phyloP scores from a whole-genome alignment of 2,113 vertebrate genomes.

The Toxotes jaculatrix region DNA sequence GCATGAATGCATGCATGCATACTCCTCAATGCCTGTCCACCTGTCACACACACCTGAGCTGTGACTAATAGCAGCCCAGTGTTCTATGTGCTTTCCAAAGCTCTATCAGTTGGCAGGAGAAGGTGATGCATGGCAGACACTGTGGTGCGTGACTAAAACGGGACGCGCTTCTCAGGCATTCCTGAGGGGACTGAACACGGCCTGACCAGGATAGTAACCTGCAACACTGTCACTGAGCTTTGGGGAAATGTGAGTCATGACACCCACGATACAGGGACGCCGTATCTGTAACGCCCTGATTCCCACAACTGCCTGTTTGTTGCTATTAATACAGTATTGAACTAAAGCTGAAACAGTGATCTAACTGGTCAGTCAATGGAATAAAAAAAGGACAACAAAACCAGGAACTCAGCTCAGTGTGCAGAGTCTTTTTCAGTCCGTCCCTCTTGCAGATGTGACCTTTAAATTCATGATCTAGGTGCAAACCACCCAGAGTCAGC shows the following conservation, averaged over 20 bases:
- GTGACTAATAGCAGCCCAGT: slow-evolving; percentile 34
- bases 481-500: too few relatives aligned
- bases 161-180: slow-evolving; percentile 58
- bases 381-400: too few relatives aligned
- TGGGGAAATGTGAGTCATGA: slow-evolving; percentile 41
- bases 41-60: slow-evolving; percentile 50
- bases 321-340: not conserved
- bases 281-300: slow-evolving; percentile 8
- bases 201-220: slow-evolving; percentile 58
- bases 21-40: not conserved
- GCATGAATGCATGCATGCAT: not conserved
- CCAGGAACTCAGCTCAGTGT: too few relatives aligned
- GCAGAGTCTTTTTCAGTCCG: too few relatives aligned
- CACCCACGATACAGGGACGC: slow-evolving; percentile 25
- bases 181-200: slow-evolving; percentile 33
- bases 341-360: not conserved
- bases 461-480: too few relatives aligned
- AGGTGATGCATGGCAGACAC: slow-evolving; percentile 54
- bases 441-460: too few relatives aligned
- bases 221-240: slow-evolving; percentile 37
- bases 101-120: slow-evolving; percentile 44
- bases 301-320: not conserved
- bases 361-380: not conserved
- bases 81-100: slow-evolving; percentile 15
- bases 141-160: slow-evolving; percentile 59